Base-by-base conservation (phyloP, 2,113 vertebrate genomes). In the Clarias macrocephalus region DNA sequence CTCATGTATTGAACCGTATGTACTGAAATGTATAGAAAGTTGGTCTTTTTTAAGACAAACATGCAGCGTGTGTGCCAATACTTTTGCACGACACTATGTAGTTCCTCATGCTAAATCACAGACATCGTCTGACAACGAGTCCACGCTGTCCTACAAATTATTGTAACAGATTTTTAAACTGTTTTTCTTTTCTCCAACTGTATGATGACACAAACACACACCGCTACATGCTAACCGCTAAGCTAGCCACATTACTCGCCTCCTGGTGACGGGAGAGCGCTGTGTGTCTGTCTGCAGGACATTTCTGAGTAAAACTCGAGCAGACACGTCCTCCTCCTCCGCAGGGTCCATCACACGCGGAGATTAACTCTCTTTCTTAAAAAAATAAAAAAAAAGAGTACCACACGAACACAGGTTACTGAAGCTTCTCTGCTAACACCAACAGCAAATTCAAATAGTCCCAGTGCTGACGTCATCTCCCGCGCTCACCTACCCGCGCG, bases 291-390 rank as follows among this genome's bases (percentile, higher is more conserved):
- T 91, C 54, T 65, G 90, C 37, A 95, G 90, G 18, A 95, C 93
- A 11, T 89, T 89, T 88, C 72, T 91, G 79, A 95, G 87, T 62
- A 95, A 89, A 15, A 93, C 48, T n/a, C 95, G 92, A 89, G 95
- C 87, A 68, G 95, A 94, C 54, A 94, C 82, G n/a, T 95, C 93
- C 82, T 91, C 91, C 3, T 94, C 94, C 4, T 85, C 90, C 0
- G 0, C 30, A 2, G 18, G 66, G 80, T 96, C 94, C 95, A 96
- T 95, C 79, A 48, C 48, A 48, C 48, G 48, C 48, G 0, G 4
- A 19, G 21, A 68, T 30, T 2, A 42, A 12, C 37, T 21, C 0
- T 5, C 15, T 63, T 42, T 10, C 48, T 48, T 6, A 8, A 8
- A 48, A 48, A 48, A 7, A 7, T 8, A 37, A 23, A 13, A 4